Percentiles rank a stretch among this genome's conserved stretches.
Evolutionary conservation across 2,797 vertebrate species (phyloP).

Genomic region (Orientallactaga sibirica): DNA sequence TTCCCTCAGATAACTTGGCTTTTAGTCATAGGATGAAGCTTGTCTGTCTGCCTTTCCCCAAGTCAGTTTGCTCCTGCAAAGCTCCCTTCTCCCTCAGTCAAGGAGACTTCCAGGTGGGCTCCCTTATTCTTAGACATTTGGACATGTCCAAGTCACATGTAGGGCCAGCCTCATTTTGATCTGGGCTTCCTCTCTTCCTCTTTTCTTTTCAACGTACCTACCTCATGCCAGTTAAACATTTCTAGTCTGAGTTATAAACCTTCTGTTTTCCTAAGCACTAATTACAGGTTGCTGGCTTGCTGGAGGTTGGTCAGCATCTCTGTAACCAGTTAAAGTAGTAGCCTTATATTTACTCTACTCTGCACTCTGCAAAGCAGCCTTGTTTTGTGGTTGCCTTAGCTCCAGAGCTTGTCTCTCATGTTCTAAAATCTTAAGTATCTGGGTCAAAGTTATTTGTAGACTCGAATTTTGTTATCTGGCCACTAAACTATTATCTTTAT

Average conservation of each 20-base stretch:
- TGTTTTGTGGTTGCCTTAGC: neutral
- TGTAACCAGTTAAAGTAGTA: neutral
- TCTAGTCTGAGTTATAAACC: slow-evolving; percentile 16
- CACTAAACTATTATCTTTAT: slow-evolving; percentile 4
- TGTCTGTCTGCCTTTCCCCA: slow-evolving; percentile 9
- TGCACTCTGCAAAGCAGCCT: too few relatives aligned
- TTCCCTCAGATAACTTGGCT: slow-evolving; percentile 24
- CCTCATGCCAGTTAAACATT: neutral
- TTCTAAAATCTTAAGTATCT: slow-evolving; percentile 65
- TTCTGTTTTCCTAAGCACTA: neutral
- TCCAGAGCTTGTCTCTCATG: slow-evolving; percentile 43
- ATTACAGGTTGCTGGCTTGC: neutral
- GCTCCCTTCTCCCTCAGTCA: neutral
- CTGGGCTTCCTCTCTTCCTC: neutral
- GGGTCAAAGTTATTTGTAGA: slow-evolving; percentile 59
- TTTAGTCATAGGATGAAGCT: slow-evolving; percentile 52
- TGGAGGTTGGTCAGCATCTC: neutral
- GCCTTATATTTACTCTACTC: neutral
- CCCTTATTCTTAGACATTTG: neutral
- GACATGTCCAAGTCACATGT: neutral
- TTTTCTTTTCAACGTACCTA: neutral
- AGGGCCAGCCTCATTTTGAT: neutral
- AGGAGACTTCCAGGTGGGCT: neutral
- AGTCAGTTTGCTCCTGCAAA: neutral
- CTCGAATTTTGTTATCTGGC: slow-evolving; percentile 51